phyloP scores from a whole-genome alignment of 2,888 invertebrate species.

The Ischnus inquisitorius region DNA sequence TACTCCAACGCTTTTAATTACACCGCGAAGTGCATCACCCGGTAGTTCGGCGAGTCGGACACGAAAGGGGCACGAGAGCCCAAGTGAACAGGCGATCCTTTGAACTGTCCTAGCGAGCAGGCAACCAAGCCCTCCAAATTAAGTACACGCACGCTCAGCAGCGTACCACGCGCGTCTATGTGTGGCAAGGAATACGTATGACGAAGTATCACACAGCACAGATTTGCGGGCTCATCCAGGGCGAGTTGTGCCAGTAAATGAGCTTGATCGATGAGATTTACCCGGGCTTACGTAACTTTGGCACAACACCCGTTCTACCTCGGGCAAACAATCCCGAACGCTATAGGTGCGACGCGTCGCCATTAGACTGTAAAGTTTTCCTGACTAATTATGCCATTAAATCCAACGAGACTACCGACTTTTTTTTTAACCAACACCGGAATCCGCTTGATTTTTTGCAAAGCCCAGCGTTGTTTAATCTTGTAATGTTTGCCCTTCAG shows the following conservation, averaged over 20 bases:
- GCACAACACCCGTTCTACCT: slow-evolving; percentile 17
- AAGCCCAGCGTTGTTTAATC: no score
- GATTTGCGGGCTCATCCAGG: slow-evolving; percentile 22
- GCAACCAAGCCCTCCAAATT: slow-evolving; percentile 15
- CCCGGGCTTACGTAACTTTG: slow-evolving; percentile 46
- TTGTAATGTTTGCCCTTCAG: neutral
- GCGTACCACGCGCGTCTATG: neutral
- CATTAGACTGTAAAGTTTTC: neutral
- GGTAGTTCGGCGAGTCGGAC: neutral
- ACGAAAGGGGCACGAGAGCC: neutral
- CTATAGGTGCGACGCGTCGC: slow-evolving; percentile 6
- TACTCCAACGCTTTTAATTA: slow-evolving; percentile 40
- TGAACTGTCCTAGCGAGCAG: slow-evolving; percentile 30
- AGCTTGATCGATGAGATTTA: slow-evolving; percentile 63
- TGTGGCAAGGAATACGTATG: neutral
- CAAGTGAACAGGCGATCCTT: slow-evolving; percentile 32
- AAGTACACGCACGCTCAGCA: slow-evolving; percentile 36
- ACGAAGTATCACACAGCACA: slow-evolving; percentile 4
- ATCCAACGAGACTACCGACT: neutral
- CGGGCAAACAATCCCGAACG: slow-evolving; percentile 38
- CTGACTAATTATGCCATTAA: neutral
- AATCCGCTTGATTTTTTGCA: neutral
- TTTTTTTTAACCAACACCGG: neutral
- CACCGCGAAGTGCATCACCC: slow-evolving; percentile 7
- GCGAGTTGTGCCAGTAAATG: slow-evolving; percentile 43